These are phyloP conservation scores for Zaprionus camerounensis DNA, from an alignment of 1,140 invertebrate genomes.

Conservation along the genomic window DNA sequence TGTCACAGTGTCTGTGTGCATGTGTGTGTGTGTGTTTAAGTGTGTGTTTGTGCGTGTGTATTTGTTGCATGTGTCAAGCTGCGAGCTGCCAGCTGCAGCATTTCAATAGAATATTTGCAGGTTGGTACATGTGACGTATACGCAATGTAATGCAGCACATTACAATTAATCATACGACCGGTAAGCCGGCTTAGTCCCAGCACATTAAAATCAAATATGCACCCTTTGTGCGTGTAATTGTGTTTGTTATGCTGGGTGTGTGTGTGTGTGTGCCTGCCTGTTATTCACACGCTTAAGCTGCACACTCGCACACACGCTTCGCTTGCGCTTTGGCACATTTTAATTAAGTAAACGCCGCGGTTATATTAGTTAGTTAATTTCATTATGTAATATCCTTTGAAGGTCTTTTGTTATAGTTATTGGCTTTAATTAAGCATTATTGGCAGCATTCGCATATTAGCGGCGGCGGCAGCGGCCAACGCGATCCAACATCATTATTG, in stretches of 20 bases:
- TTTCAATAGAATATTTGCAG: constrained; percentile 25
- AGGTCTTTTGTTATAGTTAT: constrained; percentile 60
- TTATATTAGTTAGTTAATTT: constrained; percentile 80
- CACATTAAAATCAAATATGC: constrained; percentile 70
- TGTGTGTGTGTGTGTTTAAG: background rate
- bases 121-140: constrained; percentile 23
- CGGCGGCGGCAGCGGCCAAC: constrained; percentile 62
- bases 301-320: background rate
- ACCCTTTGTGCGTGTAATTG: constrained; percentile 46
- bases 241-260: constrained; percentile 18
- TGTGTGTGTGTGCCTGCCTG: constrained; percentile 13
- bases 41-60: background rate
- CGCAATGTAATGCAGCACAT: constrained; percentile 67
- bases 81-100: constrained; percentile 30
- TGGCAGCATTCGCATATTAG: constrained; percentile 73
- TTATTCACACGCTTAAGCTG: constrained; percentile 62
- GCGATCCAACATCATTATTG: constrained; percentile 59
- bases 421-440: constrained; percentile 80
- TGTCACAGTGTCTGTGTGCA: constrained; percentile 5
- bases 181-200: constrained; percentile 71
- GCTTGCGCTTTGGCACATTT: constrained; percentile 54
- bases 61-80: constrained; percentile 24
- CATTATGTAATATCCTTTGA: constrained; percentile 63
- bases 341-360: constrained; percentile 74
- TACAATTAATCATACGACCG: constrained; percentile 78